phyloP scores from a whole-genome alignment of 1,140 invertebrate species.

The Holotrichia oblita region DNA sequence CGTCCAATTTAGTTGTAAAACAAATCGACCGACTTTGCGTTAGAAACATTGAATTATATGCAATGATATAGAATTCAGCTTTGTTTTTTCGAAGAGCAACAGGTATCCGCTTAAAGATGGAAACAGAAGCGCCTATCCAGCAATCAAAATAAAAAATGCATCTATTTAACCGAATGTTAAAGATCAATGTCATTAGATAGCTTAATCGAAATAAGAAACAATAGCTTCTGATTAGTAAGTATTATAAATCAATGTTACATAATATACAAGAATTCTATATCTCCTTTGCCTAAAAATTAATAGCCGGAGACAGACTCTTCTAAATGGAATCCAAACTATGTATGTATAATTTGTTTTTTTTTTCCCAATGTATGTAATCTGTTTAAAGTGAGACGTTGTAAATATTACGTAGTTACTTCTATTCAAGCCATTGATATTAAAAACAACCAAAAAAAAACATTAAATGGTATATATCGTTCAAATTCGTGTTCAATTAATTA shows the following conservation, averaged over 20 bases:
- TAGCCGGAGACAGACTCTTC: background rate
- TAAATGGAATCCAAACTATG: constrained; percentile 20
- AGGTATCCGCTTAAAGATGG: constrained; percentile 2
- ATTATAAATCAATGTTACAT: constrained; percentile 18
- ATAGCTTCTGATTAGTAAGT: constrained; percentile 22
- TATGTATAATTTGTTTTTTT: constrained; percentile 1
- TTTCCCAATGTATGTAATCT: background rate
- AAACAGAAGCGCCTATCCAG: constrained; percentile 7
- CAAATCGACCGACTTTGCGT: background rate
- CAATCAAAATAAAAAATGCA: too few species aligned
- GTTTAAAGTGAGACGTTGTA: constrained; percentile 25
- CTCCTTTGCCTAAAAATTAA: constrained; percentile 23
- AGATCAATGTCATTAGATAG: constrained; percentile 16
- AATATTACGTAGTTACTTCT: constrained; percentile 18
- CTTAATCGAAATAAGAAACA: constrained; percentile 5
- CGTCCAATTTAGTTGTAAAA: constrained; percentile 18
- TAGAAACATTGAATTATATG: background rate
- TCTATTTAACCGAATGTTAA: background rate
- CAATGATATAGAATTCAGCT: constrained; percentile 30
- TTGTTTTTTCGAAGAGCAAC: constrained; percentile 5
- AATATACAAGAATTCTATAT: constrained; percentile 33
- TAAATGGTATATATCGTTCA: constrained; percentile 28
- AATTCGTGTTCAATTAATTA: constrained; percentile 16
- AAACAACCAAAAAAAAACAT: constrained; percentile 4
- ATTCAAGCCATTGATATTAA: background rate